phyloP scores from a whole-genome alignment of 2,113 vertebrate genomes.

The Chloropsis cyanopogon region DNA sequence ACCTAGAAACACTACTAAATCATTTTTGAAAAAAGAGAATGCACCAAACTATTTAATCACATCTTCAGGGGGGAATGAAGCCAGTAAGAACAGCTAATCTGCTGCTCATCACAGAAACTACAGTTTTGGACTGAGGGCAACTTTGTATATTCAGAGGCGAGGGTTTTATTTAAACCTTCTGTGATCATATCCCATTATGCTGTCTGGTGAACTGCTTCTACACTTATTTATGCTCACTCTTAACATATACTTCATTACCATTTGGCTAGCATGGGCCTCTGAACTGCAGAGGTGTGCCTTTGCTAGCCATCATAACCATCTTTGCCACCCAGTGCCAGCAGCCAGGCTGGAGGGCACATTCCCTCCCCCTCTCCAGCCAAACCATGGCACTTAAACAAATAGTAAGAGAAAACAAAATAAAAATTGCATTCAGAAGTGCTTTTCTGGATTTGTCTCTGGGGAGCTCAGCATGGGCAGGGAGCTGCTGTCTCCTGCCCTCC shows the following conservation, averaged over 20 bases:
- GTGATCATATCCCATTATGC: not conserved
- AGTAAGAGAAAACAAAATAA: not conserved
- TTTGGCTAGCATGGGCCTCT: not conserved
- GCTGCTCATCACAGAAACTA: not conserved
- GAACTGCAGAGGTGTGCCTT: not conserved
- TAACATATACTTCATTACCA: not conserved
- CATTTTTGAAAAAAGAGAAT: slow-evolving; percentile 9
- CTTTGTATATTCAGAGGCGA: not conserved
- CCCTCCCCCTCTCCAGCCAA: not conserved
- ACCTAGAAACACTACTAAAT: slow-evolving; percentile 36
- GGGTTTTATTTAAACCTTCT: not conserved
- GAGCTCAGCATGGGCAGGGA: not conserved
- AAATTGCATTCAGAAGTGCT: not conserved
- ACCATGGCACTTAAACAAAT: not conserved
- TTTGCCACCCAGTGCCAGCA: not conserved
- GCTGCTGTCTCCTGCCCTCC: not conserved
- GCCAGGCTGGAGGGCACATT: not conserved
- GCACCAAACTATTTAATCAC: slow-evolving; percentile 17
- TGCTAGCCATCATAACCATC: rapidly evolving
- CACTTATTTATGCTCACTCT: not conserved
- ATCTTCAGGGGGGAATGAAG: slow-evolving; percentile 3
- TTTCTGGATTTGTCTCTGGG: not conserved
- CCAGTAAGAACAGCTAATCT: not conserved
- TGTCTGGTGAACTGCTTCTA: not conserved
- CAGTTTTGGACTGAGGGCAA: not conserved